Evolutionary conservation across 2,797 vertebrate species (phyloP).

Genomic region (Sebastiscus tertius): DNA sequence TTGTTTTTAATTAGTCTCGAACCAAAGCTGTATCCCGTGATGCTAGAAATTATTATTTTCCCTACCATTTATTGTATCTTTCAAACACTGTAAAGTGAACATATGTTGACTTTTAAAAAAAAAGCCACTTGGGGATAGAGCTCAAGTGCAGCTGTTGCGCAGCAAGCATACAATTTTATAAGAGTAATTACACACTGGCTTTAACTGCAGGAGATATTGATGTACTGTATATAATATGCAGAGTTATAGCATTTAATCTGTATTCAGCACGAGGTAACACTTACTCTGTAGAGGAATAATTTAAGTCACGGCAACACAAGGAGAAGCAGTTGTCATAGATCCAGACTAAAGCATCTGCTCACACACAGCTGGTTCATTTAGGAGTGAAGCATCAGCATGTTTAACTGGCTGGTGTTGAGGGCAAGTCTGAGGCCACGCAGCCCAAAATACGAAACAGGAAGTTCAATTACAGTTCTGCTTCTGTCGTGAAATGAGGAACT

Average conservation of each 20-base stretch:
- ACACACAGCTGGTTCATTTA: constrained; percentile 25
- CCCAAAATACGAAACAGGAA: constrained; percentile 8
- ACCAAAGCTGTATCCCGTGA: constrained; percentile 11
- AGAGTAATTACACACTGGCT: constrained; percentile 4
- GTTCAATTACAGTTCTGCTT: constrained; percentile 24
- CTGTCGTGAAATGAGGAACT: constrained; percentile 44
- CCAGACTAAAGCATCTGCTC: constrained; percentile 28
- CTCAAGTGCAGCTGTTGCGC: constrained; percentile 45
- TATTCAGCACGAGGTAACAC: constrained; percentile 25
- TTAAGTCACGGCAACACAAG: neutral
- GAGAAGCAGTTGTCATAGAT: constrained; percentile 12
- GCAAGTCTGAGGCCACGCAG: neutral
- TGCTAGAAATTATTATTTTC: constrained; percentile 22
- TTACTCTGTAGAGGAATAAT: neutral
- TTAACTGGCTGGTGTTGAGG: neutral
- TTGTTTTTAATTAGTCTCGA: constrained; percentile 5
- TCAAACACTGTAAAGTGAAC: constrained; percentile 32
- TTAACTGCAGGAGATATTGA: neutral
- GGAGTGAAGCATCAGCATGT: constrained; percentile 6
- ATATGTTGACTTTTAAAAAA: constrained; percentile 34
- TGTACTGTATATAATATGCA: neutral
- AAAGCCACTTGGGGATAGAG: constrained; percentile 2
- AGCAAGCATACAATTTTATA: neutral
- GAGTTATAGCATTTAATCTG: neutral
- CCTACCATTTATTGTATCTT: constrained; percentile 37